These are phyloP conservation scores for Hirundichthys speculiger DNA, from an alignment of 2,113 vertebrate genomes.

Conservation along the genomic window DNA sequence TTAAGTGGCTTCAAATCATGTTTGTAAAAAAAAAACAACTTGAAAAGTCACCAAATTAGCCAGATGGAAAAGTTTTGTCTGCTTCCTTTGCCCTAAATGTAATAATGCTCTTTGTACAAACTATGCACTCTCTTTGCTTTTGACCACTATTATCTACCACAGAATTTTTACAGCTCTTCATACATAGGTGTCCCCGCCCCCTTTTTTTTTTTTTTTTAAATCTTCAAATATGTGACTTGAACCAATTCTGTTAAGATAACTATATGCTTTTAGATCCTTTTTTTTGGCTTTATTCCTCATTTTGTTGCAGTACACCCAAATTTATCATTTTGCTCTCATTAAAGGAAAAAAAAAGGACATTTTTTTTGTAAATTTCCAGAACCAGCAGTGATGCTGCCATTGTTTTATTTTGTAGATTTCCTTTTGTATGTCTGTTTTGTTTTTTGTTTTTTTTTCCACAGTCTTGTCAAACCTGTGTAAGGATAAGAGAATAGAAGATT, in stretches of 20 bases:
- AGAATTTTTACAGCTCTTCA: conserved; percentile 87
- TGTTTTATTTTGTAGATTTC: conserved; percentile 72
- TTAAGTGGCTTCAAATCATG: conserved; percentile 41
- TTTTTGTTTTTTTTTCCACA: conserved; percentile 66
- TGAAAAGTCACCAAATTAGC: conserved; percentile 56
- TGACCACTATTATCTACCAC: conserved; percentile 90
- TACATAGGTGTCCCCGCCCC: conserved; percentile 54
- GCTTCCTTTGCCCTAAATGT: conserved; percentile 68
- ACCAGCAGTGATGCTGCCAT: conserved; percentile 76
- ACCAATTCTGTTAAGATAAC: conserved; percentile 79
- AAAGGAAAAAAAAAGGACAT: conserved; percentile 41
- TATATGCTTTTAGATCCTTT: conserved; percentile 75
- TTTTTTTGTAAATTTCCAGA: conserved; percentile 71
- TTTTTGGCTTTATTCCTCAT: conserved; percentile 55
- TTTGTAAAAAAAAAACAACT: conserved; percentile 42
- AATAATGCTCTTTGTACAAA: conserved; percentile 75
- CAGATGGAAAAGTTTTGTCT: conserved; percentile 2
- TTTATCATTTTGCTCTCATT: conserved; percentile 61
- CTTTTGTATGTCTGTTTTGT: conserved; percentile 74
- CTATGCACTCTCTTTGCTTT: conserved; percentile 82
- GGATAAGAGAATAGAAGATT: conserved; percentile 87
- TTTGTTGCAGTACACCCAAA: conserved; percentile 62
- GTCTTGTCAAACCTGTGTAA: conserved; percentile 91
- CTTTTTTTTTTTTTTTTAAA: conserved; percentile 36
- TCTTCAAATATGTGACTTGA: conserved; percentile 85